Percentiles rank a stretch among this genome's conserved stretches.
These are phyloP conservation scores for Dione juno DNA, from an alignment of 2,888 invertebrate species.

Conservation along the genomic window DNA sequence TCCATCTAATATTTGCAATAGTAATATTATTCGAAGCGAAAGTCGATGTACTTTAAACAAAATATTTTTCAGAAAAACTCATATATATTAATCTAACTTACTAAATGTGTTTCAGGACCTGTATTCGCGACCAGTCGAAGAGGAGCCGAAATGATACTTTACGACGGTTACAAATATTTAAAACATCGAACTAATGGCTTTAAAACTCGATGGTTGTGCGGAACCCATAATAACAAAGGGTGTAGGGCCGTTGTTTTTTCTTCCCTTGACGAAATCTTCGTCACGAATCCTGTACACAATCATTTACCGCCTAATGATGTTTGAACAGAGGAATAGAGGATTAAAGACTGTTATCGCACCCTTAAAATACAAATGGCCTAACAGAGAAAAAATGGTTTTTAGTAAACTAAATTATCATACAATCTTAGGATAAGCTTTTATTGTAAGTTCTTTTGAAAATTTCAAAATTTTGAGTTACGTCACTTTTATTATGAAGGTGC, in stretches of 20 bases:
- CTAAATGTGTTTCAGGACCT: conserved; percentile 34
- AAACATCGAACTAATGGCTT: conserved; percentile 48
- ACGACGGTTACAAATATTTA: conserved; percentile 53
- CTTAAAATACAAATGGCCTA: background rate
- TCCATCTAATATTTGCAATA: too few relatives aligned
- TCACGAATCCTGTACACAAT: conserved; percentile 46
- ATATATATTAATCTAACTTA: too few relatives aligned
- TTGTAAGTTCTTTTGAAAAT: too few relatives aligned
- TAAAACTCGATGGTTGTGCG: conserved; percentile 56
- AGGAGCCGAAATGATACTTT: conserved; percentile 52
- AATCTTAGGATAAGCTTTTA: too few relatives aligned
- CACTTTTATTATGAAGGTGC: background rate
- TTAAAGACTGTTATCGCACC: background rate
- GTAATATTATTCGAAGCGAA: too few relatives aligned
- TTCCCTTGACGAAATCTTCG: conserved; percentile 40
- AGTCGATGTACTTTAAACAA: too few relatives aligned
- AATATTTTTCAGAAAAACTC: too few relatives aligned
- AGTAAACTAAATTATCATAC: too few relatives aligned
- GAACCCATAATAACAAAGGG: conserved; percentile 41
- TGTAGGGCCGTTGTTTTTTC: conserved; percentile 50
- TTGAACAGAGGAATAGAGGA: background rate
- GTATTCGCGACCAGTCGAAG: conserved; percentile 45
- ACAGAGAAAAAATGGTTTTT: background rate
- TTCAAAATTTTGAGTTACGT: background rate
- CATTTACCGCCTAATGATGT: conserved; percentile 38